These are phyloP conservation scores for Pseudomyrmex cubaensis DNA, from an alignment of 1,140 invertebrate species.

Conservation along the genomic window DNA sequence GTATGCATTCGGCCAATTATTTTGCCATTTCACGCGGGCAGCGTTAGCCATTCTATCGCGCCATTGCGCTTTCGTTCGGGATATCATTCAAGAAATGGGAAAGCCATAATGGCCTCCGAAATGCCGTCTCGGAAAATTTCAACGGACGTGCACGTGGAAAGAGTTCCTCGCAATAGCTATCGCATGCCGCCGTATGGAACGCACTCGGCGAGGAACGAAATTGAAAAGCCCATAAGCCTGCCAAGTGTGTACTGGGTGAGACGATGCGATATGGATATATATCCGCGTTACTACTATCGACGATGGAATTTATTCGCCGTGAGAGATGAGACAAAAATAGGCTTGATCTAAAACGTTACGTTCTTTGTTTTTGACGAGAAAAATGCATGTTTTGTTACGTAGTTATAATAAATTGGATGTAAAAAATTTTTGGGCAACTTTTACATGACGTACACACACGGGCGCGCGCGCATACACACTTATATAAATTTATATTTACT, in stretches of 20 bases:
- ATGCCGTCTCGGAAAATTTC: constrained; percentile 64
- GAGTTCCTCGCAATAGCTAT: constrained; percentile 26
- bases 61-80: constrained; percentile 37
- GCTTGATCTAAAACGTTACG: not conserved
- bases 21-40: constrained; percentile 48
- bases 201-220: constrained; percentile 55
- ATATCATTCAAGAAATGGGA: constrained; percentile 62
- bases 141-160: constrained; percentile 41
- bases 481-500: too few relatives aligned
- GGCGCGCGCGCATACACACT: too few relatives aligned
- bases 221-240: constrained; percentile 68
- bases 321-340: constrained; percentile 25
- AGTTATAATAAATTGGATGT: not conserved
- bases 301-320: constrained; percentile 36
- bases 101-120: constrained; percentile 64
- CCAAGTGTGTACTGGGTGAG: constrained; percentile 50
- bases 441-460: too few relatives aligned
- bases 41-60: constrained; percentile 4
- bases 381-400: not conserved
- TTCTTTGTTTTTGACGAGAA: not conserved
- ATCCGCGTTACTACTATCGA: constrained; percentile 8
- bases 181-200: constrained; percentile 34
- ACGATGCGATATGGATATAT: constrained; percentile 43
- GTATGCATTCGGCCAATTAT: constrained; percentile 58
- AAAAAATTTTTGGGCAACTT: too few relatives aligned